A percentile compares a stretch with the other conserved stretches of the same genome.
phyloP scores from a whole-genome alignment of 2,888 invertebrate species.

The Trichogramma dendrolimi region DNA sequence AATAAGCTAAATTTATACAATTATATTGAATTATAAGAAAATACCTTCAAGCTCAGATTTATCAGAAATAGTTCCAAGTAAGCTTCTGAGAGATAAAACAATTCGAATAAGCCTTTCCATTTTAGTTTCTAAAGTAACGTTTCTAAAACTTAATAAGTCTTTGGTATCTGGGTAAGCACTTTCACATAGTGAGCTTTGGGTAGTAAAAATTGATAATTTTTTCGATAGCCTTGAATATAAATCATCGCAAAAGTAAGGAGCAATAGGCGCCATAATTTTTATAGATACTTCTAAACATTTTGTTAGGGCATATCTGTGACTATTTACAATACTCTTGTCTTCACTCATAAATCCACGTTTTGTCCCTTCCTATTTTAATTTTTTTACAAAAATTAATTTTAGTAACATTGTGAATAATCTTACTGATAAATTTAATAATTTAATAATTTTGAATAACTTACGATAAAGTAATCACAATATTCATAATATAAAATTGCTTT shows the following conservation, averaged over 20 bases:
- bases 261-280: slow-evolving; percentile 70
- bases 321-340: slow-evolving; percentile 52
- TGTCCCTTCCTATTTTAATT: slow-evolving; percentile 57
- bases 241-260: slow-evolving; percentile 78
- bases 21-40: slow-evolving; percentile 3
- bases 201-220: slow-evolving; percentile 40
- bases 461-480: slow-evolving; percentile 90
- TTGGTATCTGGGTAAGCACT: slow-evolving; percentile 59
- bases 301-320: slow-evolving; percentile 65
- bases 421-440: neutral
- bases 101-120: slow-evolving; percentile 49
- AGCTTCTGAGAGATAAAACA: slow-evolving; percentile 42
- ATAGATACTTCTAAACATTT: slow-evolving; percentile 68
- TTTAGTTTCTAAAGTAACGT: slow-evolving; percentile 48
- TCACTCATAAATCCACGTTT: slow-evolving; percentile 55
- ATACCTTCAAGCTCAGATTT: slow-evolving; percentile 43
- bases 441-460: slow-evolving; percentile 57
- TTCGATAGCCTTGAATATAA: slow-evolving; percentile 54
- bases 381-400: slow-evolving; percentile 13
- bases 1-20: neutral
- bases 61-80: slow-evolving; percentile 48
- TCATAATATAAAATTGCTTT: slow-evolving; percentile 77
- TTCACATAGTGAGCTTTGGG: slow-evolving; percentile 70
- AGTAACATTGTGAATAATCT: neutral
- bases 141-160: slow-evolving; percentile 41